A percentile compares a stretch with the other conserved stretches of the same genome.
Evolutionary conservation across 2,797 vertebrate species (phyloP).

Genomic region (Sciaenops ocellatus): DNA sequence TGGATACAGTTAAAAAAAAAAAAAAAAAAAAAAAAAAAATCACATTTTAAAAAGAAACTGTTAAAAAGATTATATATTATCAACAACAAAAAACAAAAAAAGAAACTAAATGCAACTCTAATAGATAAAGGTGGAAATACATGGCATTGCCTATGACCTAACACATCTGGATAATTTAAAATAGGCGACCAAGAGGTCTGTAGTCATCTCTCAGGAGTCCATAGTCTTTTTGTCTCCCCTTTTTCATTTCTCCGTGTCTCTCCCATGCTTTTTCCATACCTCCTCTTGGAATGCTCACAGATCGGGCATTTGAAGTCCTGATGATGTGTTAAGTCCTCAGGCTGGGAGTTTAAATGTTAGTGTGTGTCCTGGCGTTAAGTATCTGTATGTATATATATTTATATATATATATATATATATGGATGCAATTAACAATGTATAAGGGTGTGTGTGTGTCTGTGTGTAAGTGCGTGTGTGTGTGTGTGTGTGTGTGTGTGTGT

Average conservation of each 20-base stretch:
- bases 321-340: conserved; percentile 78
- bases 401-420: conserved; percentile 28
- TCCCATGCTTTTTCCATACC: conserved; percentile 63
- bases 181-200: conserved; percentile 79
- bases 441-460: conserved; percentile 37
- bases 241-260: conserved; percentile 49
- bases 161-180: conserved; percentile 83
- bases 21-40: conserved; percentile 50
- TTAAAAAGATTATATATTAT: conserved; percentile 86
- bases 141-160: conserved; percentile 81
- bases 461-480: not conserved
- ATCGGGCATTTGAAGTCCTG: conserved; percentile 75
- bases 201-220: conserved; percentile 79
- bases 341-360: conserved; percentile 77
- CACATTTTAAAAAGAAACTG: conserved; percentile 80
- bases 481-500: conserved; percentile 11
- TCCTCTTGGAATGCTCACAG: conserved; percentile 84
- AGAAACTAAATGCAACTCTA: conserved; percentile 80
- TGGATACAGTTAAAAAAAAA: conserved; percentile 59
- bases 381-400: conserved; percentile 50
- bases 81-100: conserved; percentile 66
- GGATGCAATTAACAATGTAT: conserved; percentile 53
- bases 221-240: conserved; percentile 62
- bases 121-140: conserved; percentile 85
- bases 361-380: conserved; percentile 73